These are phyloP conservation scores for Tinamus major DNA, from an alignment of 2,797 vertebrate species.

Conservation along the genomic window DNA sequence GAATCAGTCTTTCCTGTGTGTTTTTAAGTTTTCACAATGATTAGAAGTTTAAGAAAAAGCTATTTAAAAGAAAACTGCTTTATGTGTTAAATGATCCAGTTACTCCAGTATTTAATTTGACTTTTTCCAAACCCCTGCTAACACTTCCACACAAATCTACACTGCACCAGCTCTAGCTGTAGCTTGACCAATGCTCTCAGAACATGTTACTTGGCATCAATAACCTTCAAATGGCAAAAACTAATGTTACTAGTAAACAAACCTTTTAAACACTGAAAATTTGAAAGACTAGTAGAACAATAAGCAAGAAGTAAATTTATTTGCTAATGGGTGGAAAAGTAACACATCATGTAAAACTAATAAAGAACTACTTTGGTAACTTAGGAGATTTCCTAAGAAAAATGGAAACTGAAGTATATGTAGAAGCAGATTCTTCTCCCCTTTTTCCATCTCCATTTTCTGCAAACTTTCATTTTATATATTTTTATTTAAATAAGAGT, in stretches of 20 bases:
- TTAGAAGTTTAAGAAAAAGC: background rate
- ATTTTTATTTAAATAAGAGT: background rate
- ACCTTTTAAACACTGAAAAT: background rate
- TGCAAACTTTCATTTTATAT: background rate
- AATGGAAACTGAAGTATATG: background rate
- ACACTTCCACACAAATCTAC: background rate
- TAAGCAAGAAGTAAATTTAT: background rate
- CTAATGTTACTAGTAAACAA: background rate
- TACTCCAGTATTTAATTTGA: background rate
- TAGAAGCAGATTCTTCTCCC: fast-evolving
- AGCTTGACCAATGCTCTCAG: background rate
- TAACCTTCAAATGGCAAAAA: background rate
- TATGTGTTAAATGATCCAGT: background rate
- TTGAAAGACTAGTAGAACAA: background rate
- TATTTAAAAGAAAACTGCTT: background rate
- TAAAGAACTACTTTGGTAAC: background rate
- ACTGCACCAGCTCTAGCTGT: background rate
- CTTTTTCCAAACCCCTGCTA: background rate
- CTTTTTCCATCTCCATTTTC: background rate
- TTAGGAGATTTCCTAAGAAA: background rate
- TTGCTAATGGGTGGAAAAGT: background rate
- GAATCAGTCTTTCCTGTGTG: background rate
- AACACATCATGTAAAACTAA: background rate
- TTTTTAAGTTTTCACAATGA: background rate
- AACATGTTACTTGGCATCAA: background rate